phyloP scores from a whole-genome alignment of 2,888 invertebrate genomes.

The Gryllus longicercus region DNA sequence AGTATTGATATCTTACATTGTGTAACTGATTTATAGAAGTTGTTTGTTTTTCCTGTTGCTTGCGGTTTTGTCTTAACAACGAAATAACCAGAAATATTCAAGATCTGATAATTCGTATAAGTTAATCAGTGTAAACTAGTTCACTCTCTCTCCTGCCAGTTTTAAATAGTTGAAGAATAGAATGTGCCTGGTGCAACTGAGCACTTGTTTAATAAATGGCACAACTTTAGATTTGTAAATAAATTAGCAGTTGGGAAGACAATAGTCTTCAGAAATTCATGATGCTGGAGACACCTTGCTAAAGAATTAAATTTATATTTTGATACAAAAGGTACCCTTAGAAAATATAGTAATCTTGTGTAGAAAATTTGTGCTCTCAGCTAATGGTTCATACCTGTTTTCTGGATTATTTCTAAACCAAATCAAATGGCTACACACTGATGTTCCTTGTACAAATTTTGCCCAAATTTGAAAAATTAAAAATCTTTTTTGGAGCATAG shows the following conservation, averaged over 20 bases:
- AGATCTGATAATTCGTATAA: neutral
- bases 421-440: too few relatives aligned
- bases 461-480: too few relatives aligned
- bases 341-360: neutral
- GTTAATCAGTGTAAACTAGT: neutral
- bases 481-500: too few relatives aligned
- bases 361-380: neutral
- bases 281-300: neutral
- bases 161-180: neutral
- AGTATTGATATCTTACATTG: neutral
- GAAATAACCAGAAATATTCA: neutral
- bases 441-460: too few relatives aligned
- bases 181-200: neutral
- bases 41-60: neutral
- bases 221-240: neutral
- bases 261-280: neutral
- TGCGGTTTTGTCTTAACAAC: slow-evolving; percentile 9
- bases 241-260: neutral
- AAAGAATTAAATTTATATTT: slow-evolving; percentile 17
- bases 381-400: neutral
- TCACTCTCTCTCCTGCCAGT: neutral
- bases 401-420: too few relatives aligned
- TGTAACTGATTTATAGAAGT: neutral
- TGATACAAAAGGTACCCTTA: neutral
- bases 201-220: neutral